These are phyloP conservation scores for Trididemnum miniatum DNA, from an alignment of 23 tunicate genomes.

Conservation along the genomic window DNA sequence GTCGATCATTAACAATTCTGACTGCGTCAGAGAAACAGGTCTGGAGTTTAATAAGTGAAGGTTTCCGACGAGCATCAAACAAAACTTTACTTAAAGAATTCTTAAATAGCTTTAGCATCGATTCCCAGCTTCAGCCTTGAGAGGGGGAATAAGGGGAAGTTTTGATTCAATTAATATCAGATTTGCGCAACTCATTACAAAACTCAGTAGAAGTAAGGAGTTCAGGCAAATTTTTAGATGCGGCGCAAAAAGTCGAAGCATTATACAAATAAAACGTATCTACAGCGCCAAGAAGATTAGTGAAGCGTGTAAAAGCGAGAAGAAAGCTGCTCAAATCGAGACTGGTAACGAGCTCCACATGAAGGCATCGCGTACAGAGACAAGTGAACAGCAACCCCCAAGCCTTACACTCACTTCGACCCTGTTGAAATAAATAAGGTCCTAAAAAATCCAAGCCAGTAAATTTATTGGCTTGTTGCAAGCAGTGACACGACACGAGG, in stretches of 20 bases:
- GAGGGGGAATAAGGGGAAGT: slow-evolving; percentile 29
- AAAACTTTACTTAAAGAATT: no score
- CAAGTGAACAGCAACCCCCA: slow-evolving; percentile 26
- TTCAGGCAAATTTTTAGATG: not conserved
- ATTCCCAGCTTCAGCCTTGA: slow-evolving; percentile 15
- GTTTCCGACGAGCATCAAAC: not conserved
- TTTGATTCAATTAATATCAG: not conserved
- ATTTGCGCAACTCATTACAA: not conserved
- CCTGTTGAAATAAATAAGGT: not conserved
- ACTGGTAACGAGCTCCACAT: slow-evolving; percentile 21
- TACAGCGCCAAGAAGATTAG: not conserved
- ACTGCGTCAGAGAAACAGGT: not conserved
- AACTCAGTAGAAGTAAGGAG: not conserved
- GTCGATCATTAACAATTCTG: slow-evolving; percentile 31
- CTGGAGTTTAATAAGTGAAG: not conserved
- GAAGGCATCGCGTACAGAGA: not conserved
- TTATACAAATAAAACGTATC: slow-evolving; percentile 13
- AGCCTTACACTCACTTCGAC: slow-evolving; percentile 4
- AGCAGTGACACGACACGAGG: not conserved
- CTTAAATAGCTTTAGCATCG: no score
- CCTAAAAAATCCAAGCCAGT: slow-evolving; percentile 22
- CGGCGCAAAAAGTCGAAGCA: slow-evolving; percentile 5
- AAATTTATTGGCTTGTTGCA: slow-evolving; percentile 4
- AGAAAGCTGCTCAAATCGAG: not conserved
- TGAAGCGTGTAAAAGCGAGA: slow-evolving; percentile 6